phyloP scores from a whole-genome alignment of 2,113 vertebrate species.

The Saccopteryx bilineata region DNA sequence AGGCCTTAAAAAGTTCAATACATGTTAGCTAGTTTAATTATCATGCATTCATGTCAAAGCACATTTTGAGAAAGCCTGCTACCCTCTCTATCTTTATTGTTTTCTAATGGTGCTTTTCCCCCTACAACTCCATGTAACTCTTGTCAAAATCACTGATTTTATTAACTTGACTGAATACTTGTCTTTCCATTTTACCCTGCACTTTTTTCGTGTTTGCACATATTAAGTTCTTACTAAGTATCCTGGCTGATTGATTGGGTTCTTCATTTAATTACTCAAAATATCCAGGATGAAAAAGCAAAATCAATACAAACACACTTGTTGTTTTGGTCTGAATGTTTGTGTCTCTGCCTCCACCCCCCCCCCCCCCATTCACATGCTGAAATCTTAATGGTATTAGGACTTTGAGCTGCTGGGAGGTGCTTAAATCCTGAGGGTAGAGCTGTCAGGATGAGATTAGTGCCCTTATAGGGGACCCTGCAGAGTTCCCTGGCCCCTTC shows the following conservation, averaged over 20 bases:
- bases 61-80: neutral
- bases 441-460: neutral
- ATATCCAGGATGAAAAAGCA: neutral
- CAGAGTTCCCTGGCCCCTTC: neutral
- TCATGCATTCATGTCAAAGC: neutral
- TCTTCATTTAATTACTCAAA: neutral
- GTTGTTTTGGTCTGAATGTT: neutral
- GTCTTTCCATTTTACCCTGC: neutral
- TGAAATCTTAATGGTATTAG: neutral
- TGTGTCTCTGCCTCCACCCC: neutral
- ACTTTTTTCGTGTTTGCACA: neutral
- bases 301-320: neutral
- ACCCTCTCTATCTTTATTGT: neutral
- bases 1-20: neutral
- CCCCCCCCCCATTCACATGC: neutral
- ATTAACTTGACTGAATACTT: neutral
- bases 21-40: neutral
- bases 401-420: neutral
- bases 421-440: neutral
- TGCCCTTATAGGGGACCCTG: neutral
- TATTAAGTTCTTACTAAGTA: neutral
- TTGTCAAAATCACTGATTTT: neutral
- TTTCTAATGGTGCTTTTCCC: neutral
- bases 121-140: neutral
- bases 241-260: neutral